These are phyloP conservation scores for Chascanopsetta lugubris DNA, from an alignment of 2,113 vertebrate species.

Conservation along the genomic window DNA sequence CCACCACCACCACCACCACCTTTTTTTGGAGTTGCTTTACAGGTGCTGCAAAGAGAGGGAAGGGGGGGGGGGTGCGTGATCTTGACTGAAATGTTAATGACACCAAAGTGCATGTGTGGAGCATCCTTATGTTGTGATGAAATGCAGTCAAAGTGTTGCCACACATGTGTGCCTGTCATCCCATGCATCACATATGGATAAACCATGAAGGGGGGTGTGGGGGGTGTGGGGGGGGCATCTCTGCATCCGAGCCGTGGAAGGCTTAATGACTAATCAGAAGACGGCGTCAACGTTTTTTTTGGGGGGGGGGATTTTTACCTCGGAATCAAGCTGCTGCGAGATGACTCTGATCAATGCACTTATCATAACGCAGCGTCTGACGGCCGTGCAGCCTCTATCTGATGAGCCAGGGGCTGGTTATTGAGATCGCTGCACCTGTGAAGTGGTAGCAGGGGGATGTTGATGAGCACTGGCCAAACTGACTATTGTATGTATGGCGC, in stretches of 20 bases:
- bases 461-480: slow-evolving; percentile 41
- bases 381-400: slow-evolving; percentile 51
- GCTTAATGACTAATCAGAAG: slow-evolving; percentile 40
- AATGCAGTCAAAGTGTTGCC: slow-evolving; percentile 36
- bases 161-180: slow-evolving; percentile 29
- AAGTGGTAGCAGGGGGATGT: slow-evolving; percentile 59
- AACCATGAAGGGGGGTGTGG: slow-evolving; percentile 47
- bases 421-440: slow-evolving; percentile 50
- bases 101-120: slow-evolving; percentile 26
- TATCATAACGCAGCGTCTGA: slow-evolving; percentile 48
- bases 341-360: slow-evolving; percentile 51
- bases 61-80: neutral
- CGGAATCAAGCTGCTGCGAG: slow-evolving; percentile 34
- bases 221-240: slow-evolving; percentile 52
- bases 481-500: slow-evolving; percentile 31
- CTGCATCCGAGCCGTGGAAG: slow-evolving; percentile 47
- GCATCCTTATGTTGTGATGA: slow-evolving; percentile 7
- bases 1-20: no score
- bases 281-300: slow-evolving; percentile 31
- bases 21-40: slow-evolving; percentile 43
- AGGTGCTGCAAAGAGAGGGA: slow-evolving; percentile 6
- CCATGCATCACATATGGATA: slow-evolving; percentile 44
- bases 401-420: slow-evolving; percentile 51
- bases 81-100: neutral
- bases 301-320: no score